Conservation (phyloP, 2,797 vertebrate genomes). For the Poliocrania exsul region DNA sequence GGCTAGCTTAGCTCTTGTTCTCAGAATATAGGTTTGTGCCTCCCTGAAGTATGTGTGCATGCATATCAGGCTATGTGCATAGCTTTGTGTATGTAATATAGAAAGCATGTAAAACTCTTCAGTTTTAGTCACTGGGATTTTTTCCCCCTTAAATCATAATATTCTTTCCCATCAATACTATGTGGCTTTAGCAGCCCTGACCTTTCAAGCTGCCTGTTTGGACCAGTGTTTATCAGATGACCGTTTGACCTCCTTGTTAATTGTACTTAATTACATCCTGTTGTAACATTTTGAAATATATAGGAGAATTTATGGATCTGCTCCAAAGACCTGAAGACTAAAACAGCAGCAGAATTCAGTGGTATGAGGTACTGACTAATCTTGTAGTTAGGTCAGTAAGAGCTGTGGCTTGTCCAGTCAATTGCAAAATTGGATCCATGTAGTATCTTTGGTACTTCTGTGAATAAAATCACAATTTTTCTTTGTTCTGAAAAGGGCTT, state of each 20-base stretch:
- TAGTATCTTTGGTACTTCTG: not conserved
- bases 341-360: not conserved
- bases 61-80: not conserved
- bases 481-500: not conserved
- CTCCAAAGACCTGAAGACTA: constrained; percentile 25
- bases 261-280: constrained; percentile 89
- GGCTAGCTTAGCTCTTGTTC: not conserved
- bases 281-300: constrained; percentile 82
- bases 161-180: constrained; percentile 34
- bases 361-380: constrained; percentile 17
- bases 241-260: constrained; percentile 88
- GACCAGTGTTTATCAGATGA: constrained; percentile 84
- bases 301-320: constrained; percentile 57
- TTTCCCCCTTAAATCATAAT: constrained; percentile 45
- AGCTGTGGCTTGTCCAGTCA: not conserved
- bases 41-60: not conserved
- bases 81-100: not conserved
- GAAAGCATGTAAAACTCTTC: constrained; percentile 35
- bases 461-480: not conserved
- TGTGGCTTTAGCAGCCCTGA: constrained; percentile 81
- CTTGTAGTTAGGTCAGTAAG: not conserved
- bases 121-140: constrained; percentile 32
- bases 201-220: constrained; percentile 69
- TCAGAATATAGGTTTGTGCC: not conserved
- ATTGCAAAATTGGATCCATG: not conserved